Conservation (phyloP, 2,797 vertebrate species). For the Myoxocephalus aenaeus region DNA sequence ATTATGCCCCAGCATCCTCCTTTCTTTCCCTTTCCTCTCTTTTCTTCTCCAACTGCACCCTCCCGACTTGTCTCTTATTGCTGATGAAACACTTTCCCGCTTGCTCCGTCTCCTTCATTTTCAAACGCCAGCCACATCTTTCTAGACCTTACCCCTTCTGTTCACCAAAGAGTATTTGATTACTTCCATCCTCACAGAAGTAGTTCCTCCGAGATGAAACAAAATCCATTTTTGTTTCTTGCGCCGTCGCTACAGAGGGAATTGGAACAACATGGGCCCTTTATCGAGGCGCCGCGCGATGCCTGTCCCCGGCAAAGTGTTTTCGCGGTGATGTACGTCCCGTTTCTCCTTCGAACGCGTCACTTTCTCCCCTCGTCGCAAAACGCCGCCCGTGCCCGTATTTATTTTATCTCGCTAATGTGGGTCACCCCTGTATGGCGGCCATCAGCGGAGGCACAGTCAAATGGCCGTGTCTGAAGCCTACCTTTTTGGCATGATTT, state of each 20-base stretch:
- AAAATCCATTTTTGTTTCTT: constrained; percentile 50
- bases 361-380: constrained; percentile 78
- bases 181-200: constrained; percentile 66
- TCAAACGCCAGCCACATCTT: constrained; percentile 60
- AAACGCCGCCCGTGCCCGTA: constrained; percentile 74
- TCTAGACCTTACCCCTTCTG: constrained; percentile 51
- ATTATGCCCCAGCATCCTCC: constrained; percentile 77
- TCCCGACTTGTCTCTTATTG: constrained; percentile 63
- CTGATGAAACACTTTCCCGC: constrained; percentile 75
- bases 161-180: constrained; percentile 65
- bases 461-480: constrained; percentile 88
- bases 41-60: constrained; percentile 59
- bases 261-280: constrained; percentile 72
- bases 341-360: constrained; percentile 80
- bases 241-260: constrained; percentile 50
- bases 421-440: constrained; percentile 86
- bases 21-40: constrained; percentile 63
- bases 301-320: constrained; percentile 65
- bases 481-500: constrained; percentile 92
- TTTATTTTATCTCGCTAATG: constrained; percentile 90
- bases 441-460: constrained; percentile 84
- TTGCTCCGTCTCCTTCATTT: constrained; percentile 66
- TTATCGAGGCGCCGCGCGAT: constrained; percentile 57
- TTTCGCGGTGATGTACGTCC: constrained; percentile 73
- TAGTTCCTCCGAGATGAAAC: constrained; percentile 57